These are phyloP conservation scores for Rhinoraja longicauda DNA, from an alignment of 2,797 vertebrate species.

Conservation along the genomic window DNA sequence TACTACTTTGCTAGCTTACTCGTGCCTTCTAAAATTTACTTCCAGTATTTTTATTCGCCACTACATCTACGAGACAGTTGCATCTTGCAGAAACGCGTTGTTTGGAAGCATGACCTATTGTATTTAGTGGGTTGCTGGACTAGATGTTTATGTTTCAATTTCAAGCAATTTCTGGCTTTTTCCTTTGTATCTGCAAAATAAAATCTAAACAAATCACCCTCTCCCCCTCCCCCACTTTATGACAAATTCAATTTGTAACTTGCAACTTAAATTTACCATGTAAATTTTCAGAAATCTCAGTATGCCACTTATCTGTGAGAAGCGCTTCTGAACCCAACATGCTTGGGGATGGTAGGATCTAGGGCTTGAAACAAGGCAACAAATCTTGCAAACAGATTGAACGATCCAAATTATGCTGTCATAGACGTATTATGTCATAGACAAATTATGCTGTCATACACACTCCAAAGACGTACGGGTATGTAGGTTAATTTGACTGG, in stretches of 20 bases:
- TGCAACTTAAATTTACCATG: too few relatives aligned
- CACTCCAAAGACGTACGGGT: too few relatives aligned
- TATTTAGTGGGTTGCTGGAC: not conserved
- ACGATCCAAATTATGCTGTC: conserved; percentile 5
- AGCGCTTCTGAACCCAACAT: not conserved
- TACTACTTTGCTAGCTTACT: not conserved
- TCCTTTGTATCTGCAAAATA: conserved; percentile 15
- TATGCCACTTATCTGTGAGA: not conserved
- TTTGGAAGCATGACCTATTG: not conserved
- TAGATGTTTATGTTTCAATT: not conserved
- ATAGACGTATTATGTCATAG: too few relatives aligned
- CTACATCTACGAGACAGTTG: not conserved
- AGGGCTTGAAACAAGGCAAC: not conserved
- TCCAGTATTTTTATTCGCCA: not conserved
- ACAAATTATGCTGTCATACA: too few relatives aligned
- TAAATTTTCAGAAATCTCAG: not conserved
- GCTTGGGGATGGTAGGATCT: not conserved
- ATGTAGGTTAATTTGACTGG: too few relatives aligned
- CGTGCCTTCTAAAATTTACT: not conserved
- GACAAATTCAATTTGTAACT: not conserved
- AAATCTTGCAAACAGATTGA: not conserved
- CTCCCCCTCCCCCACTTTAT: too few relatives aligned
- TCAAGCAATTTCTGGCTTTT: not conserved
- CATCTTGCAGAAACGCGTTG: not conserved
- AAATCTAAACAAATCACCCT: not conserved